phyloP scores from a whole-genome alignment of 2,113 vertebrate genomes.

The Gorsachius goisagi region DNA sequence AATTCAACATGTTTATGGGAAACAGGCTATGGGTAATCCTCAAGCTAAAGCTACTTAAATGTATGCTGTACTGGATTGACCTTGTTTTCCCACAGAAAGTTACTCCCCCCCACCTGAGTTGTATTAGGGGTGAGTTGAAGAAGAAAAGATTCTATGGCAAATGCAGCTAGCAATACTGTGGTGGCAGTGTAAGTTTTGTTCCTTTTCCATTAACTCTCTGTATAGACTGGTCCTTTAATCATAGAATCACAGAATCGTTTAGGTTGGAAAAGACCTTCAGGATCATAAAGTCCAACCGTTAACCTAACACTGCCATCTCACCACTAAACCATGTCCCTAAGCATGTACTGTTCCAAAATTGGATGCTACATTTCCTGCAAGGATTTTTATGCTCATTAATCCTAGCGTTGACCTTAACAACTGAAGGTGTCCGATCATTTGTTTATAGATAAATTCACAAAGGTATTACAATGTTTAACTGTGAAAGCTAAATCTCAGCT shows the following conservation, averaged over 20 bases:
- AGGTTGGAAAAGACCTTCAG: too few relatives aligned
- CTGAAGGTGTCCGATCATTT: neutral
- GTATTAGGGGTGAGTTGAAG: neutral
- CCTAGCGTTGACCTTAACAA: neutral
- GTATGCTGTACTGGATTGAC: neutral
- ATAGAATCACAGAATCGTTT: too few relatives aligned
- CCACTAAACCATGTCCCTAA: too few relatives aligned
- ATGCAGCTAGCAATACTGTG: neutral
- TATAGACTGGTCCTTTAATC: neutral
- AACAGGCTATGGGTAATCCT: neutral
- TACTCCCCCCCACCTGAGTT: neutral
- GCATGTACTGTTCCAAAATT: neutral
- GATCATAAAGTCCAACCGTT: too few relatives aligned
- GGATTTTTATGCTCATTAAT: neutral
- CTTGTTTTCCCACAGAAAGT: neutral
- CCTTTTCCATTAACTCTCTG: neutral
- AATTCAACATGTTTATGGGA: neutral
- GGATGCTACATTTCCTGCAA: neutral
- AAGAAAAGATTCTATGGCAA: neutral
- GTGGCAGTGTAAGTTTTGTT: neutral
- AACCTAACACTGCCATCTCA: too few relatives aligned
- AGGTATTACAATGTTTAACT: slow-evolving; percentile 4
- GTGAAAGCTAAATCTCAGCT: slow-evolving; percentile 9
- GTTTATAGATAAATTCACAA: slow-evolving; percentile 36
- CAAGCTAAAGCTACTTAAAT: neutral